Conservation (phyloP, 2,113 vertebrate genomes). For the Gymnarchus niloticus region DNA sequence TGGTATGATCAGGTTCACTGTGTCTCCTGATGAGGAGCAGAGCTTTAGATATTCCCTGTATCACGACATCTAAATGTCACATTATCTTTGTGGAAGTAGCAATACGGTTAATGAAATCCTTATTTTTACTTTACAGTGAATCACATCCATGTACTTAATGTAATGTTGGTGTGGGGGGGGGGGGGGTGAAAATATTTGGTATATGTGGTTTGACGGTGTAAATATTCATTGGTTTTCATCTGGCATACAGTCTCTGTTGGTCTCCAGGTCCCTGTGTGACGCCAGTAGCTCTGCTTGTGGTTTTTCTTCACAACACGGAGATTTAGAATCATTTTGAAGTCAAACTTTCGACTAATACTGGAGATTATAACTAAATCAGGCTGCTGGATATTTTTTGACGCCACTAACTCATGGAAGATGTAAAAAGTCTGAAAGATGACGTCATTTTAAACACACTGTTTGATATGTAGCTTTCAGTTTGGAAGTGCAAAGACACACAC, state of each 20-base stretch:
- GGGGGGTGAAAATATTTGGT: too few species aligned
- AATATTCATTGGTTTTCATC: too few species aligned
- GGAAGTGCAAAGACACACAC: background rate
- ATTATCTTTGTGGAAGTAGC: too few species aligned
- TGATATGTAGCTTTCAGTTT: background rate
- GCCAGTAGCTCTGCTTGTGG: too few species aligned
- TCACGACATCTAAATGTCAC: too few species aligned
- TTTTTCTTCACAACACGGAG: too few species aligned
- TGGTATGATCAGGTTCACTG: background rate
- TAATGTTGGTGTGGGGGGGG: background rate
- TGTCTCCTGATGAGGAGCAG: background rate
- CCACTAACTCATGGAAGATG: too few species aligned
- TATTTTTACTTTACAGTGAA: background rate
- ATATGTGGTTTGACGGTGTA: too few species aligned
- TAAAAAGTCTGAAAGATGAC: background rate
- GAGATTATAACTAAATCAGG: background rate
- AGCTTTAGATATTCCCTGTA: background rate
- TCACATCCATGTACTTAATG: background rate
- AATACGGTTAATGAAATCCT: background rate
- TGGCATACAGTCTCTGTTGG: too few species aligned
- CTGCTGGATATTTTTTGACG: background rate
- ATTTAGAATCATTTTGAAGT: background rate
- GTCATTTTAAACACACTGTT: background rate
- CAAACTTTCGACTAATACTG: background rate
- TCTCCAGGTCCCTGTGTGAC: too few species aligned